Evolutionary conservation across 2,888 invertebrate species (phyloP), one percentile per base, ranked within the genome.

Genomic region (Teleiodes luculella): DNA sequence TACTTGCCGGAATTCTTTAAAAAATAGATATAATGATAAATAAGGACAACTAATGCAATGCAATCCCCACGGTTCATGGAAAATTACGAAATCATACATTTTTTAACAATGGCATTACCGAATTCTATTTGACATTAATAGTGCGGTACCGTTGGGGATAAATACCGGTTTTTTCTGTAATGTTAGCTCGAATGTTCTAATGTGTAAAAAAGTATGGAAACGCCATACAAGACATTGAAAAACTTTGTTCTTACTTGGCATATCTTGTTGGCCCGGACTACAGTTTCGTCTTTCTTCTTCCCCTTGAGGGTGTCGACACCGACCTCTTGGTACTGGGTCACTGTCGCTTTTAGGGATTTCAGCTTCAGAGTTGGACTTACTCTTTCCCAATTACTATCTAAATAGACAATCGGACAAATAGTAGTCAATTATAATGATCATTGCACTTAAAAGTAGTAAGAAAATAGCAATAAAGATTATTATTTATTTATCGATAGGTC

Each of bases 231-330:
- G n/a, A n/a, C n/a, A 35, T 5, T 37, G 13, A 35, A 49, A 35
- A n/a, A n/a, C 18, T 6, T 41, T 18, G 28, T 0, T 67, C 76
- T 70, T 43, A 89, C 89, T 85, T 89, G 89, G 82, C 89, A 88
- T 70, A 86, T 86, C 61, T 86, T 87, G 61, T 81, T 83, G 1
- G 84, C 79, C 60, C 77, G 84, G 2, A 80, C 74, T 8, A 88
- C 76, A 8, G 84, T 80, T 61, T 89, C 89, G 61, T 89, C 89
- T 50, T 81, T 88, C 64, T 87, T 89, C 66, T 88, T 89, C 49
- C 89, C 89, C 62, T 81, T 86, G 16, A 88, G 66, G 13, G 83
- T 76, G 62, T 88, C 88, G 1, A 79, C 82, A 53, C 87, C 76
- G 3, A 83, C 80, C 60, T 86, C 83, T 58, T 82, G 77, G 63